Evolutionary conservation across 2,888 invertebrate genomes (phyloP).

Genomic region (Ochropacha duplaris): DNA sequence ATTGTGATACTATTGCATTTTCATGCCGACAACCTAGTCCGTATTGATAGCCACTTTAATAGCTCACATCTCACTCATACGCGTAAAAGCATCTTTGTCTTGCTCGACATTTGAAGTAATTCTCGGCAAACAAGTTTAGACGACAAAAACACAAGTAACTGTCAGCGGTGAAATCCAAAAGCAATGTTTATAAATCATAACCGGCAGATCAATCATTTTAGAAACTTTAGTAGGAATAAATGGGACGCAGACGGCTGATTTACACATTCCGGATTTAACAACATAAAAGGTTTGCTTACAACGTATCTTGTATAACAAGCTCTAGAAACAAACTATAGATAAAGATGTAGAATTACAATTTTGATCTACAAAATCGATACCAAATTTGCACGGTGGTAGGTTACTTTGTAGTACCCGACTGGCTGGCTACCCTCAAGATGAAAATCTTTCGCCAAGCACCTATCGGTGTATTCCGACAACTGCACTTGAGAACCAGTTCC

Average conservation of each 20-base stretch:
- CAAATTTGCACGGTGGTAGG: no score
- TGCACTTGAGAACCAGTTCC: no score
- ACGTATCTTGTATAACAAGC: not conserved
- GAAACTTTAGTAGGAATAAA: slow-evolving; percentile 4
- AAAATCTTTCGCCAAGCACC: no score
- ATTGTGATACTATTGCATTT: not conserved
- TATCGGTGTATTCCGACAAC: no score
- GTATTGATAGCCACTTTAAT: not conserved
- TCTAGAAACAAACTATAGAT: no score
- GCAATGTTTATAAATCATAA: slow-evolving; percentile 5
- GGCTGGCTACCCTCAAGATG: no score
- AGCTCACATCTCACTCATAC: not conserved
- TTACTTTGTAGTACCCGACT: no score
- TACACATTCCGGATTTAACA: not conserved
- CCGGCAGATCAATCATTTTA: slow-evolving; percentile 6
- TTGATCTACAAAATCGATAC: no score
- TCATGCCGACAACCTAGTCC: not conserved
- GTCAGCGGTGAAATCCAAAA: slow-evolving; percentile 2
- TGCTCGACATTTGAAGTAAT: not conserved
- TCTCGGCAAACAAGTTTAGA: slow-evolving; percentile 6
- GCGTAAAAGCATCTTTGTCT: not conserved
- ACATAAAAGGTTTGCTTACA: no score
- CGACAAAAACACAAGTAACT: slow-evolving; percentile 4
- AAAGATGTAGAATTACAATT: no score
- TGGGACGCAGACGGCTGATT: not conserved